Evolutionary conservation across 23 tunicate species (phyloP).

Genomic region (Oikopleura vanhoeffeni): DNA sequence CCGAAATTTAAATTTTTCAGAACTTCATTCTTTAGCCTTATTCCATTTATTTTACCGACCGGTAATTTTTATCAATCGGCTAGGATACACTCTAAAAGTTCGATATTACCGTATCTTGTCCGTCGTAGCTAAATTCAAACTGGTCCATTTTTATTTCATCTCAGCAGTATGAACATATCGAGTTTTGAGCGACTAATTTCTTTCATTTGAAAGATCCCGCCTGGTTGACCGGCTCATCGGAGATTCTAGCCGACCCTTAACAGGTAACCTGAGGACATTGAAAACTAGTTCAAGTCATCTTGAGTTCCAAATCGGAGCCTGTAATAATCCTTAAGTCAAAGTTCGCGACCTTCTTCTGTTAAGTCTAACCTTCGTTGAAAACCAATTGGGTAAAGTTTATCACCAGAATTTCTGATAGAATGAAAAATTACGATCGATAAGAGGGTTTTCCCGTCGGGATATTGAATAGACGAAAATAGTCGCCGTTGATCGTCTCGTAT

Average conservation of each 20-base stretch:
- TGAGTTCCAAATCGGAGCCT: constrained; percentile 68
- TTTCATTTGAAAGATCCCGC: too few species aligned
- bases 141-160: constrained; percentile 91
- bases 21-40: constrained; percentile 66
- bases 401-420: constrained; percentile 54
- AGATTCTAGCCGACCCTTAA: constrained; percentile 66
- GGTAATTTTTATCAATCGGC: too few species aligned
- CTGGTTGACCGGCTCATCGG: too few species aligned
- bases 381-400: constrained; percentile 65
- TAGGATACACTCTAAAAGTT: constrained; percentile 67
- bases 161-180: constrained; percentile 79
- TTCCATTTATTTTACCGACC: constrained; percentile 36
- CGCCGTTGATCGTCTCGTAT: too few species aligned
- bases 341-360: constrained; percentile 78
- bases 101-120: constrained; percentile 82
- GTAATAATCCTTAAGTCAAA: constrained; percentile 67
- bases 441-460: too few species aligned
- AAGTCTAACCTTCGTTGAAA: constrained; percentile 68
- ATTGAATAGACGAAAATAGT: too few species aligned
- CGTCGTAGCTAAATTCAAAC: constrained; percentile 83
- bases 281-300: constrained; percentile 47
- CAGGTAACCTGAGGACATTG: constrained; percentile 36
- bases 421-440: constrained; percentile 88
- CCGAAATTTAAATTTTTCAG: constrained; percentile 46
- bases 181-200: too few species aligned